These are phyloP conservation scores for Eledona agricola DNA, from an alignment of 2,888 invertebrate species.

Conservation along the genomic window DNA sequence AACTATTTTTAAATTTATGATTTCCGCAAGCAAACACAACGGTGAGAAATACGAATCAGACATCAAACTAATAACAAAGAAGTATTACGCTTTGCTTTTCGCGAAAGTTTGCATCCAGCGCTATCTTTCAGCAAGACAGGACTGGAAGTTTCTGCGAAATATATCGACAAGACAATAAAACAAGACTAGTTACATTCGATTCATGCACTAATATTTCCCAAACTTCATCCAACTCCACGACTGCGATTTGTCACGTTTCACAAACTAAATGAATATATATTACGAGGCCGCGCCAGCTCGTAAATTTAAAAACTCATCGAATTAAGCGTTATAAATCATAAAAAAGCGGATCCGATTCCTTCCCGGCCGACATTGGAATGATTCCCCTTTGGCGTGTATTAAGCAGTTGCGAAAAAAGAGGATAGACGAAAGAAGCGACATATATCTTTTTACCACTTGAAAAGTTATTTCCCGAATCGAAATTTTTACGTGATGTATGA, in stretches of 20 bases:
- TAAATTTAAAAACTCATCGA: too few relatives aligned
- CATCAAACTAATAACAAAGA: conserved; percentile 1
- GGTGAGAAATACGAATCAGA: background rate
- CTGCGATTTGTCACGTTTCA: conserved; percentile 2
- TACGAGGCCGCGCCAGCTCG: too few relatives aligned
- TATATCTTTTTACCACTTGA: conserved; percentile 47
- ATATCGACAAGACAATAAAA: conserved; percentile 15
- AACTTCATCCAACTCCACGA: conserved; percentile 12
- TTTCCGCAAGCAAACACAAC: background rate
- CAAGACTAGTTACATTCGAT: conserved; percentile 15
- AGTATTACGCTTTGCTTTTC: background rate
- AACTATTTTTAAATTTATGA: background rate
- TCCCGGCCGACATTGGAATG: too few relatives aligned
- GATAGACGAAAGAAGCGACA: conserved; percentile 9
- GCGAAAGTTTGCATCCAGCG: conserved; percentile 3
- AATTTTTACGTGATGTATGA: conserved; percentile 47
- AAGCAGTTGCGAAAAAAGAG: conserved; percentile 20
- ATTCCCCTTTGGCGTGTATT: conserved; percentile 16
- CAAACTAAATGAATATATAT: conserved; percentile 3
- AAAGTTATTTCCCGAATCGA: conserved; percentile 47
- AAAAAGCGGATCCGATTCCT: too few relatives aligned
- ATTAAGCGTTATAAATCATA: too few relatives aligned
- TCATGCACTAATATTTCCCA: conserved; percentile 15
- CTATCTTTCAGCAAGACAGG: background rate
- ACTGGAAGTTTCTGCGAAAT: conserved; percentile 4